phyloP scores from a whole-genome alignment of 2,797 vertebrate species.

The Schizopygopsis malacanthus region DNA sequence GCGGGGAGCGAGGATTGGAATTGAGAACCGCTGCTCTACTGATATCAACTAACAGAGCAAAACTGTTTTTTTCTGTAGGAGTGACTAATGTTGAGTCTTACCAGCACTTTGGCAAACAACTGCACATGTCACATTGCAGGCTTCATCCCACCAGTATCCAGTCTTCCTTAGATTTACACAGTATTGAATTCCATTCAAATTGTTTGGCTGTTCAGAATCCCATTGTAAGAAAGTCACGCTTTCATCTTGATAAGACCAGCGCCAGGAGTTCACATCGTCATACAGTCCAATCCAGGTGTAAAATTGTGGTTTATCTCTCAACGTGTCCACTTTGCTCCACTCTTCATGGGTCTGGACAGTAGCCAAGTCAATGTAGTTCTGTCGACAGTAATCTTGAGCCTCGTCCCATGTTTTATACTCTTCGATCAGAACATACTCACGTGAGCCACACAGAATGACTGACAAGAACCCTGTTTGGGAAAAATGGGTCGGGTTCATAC shows the following conservation, averaged over 20 bases:
- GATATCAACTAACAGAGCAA: too few relatives aligned
- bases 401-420: neutral
- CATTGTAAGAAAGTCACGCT: slow-evolving; percentile 36
- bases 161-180: rapidly evolving
- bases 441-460: neutral
- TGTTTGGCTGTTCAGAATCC: rapidly evolving
- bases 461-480: neutral
- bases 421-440: neutral
- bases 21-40: too few relatives aligned
- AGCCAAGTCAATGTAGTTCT: slow-evolving; percentile 3
- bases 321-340: neutral
- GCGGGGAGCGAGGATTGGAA: too few relatives aligned
- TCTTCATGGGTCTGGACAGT: neutral
- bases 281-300: slow-evolving; percentile 61
- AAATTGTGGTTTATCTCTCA: neutral
- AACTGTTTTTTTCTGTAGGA: too few relatives aligned
- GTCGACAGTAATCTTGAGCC: slow-evolving; percentile 16
- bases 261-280: slow-evolving; percentile 53
- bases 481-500: neutral
- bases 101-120: slow-evolving; percentile 54
- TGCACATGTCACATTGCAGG: rapidly evolving
- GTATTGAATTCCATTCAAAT: rapidly evolving
- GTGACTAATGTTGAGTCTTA: neutral
- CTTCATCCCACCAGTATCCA: neutral
- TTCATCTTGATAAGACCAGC: slow-evolving; percentile 58